These are phyloP conservation scores for Drosophila vallismaia DNA, from an alignment of 2,888 invertebrate species.

Conservation along the genomic window DNA sequence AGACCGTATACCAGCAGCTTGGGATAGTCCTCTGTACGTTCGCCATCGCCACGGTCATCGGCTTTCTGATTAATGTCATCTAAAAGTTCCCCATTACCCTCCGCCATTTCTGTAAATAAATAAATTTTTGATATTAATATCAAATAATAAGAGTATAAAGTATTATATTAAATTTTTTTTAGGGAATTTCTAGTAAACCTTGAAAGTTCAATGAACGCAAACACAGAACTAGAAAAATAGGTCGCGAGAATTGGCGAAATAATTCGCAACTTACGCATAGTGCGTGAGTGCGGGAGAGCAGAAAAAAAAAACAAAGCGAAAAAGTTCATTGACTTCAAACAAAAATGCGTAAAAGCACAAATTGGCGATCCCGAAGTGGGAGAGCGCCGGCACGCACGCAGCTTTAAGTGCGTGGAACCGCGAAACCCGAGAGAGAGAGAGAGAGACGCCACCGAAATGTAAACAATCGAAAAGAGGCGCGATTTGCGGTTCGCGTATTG, in stretches of 20 bases:
- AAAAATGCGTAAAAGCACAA: conserved; percentile 43
- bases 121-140: too few relatives aligned
- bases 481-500: conserved; percentile 29
- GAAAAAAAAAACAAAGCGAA: conserved; percentile 51
- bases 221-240: conserved; percentile 41
- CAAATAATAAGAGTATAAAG: background rate
- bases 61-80: conserved; percentile 84
- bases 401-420: conserved; percentile 32
- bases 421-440: conserved; percentile 1
- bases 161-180: background rate
- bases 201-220: conserved; percentile 60
- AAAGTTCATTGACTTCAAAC: conserved; percentile 75
- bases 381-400: conserved; percentile 11
- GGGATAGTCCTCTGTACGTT: conserved; percentile 93
- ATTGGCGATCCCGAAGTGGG: conserved; percentile 13
- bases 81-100: conserved; percentile 84
- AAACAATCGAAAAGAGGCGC: conserved; percentile 40
- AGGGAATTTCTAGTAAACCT: background rate
- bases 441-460: conserved; percentile 40
- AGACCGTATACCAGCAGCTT: conserved; percentile 98
- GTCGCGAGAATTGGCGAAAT: conserved; percentile 44
- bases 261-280: conserved; percentile 51
- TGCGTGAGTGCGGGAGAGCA: conserved; percentile 11
- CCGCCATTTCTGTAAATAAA: conserved; percentile 83
- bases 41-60: conserved; percentile 84